Percentiles rank a stretch among this genome's conserved stretches.
These are phyloP conservation scores for Parnassius apollo DNA, from an alignment of 2,888 invertebrate species.

Conservation along the genomic window DNA sequence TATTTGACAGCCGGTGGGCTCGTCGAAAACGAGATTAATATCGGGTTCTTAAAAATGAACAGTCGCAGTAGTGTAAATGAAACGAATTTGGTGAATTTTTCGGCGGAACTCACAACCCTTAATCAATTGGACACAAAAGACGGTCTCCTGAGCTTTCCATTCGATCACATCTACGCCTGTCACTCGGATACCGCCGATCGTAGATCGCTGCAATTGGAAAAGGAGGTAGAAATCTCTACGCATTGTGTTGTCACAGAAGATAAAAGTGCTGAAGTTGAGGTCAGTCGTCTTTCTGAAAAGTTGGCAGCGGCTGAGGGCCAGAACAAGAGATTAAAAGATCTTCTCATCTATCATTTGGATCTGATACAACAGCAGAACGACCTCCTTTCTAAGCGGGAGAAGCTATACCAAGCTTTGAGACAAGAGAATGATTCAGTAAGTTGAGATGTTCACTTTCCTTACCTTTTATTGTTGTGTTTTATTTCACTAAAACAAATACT, in stretches of 20 bases:
- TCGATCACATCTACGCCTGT: conserved; percentile 88
- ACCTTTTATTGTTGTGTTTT: no score
- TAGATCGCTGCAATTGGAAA: conserved; percentile 56
- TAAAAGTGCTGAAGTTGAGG: conserved; percentile 46
- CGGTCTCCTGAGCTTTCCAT: conserved; percentile 82
- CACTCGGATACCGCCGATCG: conserved; percentile 68
- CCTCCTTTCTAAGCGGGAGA: conserved; percentile 89
- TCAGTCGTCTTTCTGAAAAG: conserved; percentile 50
- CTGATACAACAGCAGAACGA: conserved; percentile 95
- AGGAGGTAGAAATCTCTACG: conserved; percentile 63
- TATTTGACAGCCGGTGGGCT: conserved; percentile 76
- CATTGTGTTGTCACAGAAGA: conserved; percentile 55
- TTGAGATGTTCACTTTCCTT: conserved; percentile 23
- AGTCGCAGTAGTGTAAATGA: conserved; percentile 74
- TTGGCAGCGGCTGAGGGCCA: conserved; percentile 71
- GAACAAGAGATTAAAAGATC: conserved; percentile 87
- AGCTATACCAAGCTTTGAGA: conserved; percentile 85
- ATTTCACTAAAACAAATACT: no score
- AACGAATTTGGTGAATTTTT: conserved; percentile 75
- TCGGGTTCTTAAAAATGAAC: conserved; percentile 65
- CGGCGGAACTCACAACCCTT: conserved; percentile 62
- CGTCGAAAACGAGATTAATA: conserved; percentile 50
- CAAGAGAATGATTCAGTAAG: conserved; percentile 91
- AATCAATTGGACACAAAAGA: conserved; percentile 74
- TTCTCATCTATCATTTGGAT: conserved; percentile 91